A percentile compares a stretch with the other conserved stretches of the same genome.
Conservation (phyloP, 1,140 invertebrate genomes). For the Sitophilus oryzae region DNA sequence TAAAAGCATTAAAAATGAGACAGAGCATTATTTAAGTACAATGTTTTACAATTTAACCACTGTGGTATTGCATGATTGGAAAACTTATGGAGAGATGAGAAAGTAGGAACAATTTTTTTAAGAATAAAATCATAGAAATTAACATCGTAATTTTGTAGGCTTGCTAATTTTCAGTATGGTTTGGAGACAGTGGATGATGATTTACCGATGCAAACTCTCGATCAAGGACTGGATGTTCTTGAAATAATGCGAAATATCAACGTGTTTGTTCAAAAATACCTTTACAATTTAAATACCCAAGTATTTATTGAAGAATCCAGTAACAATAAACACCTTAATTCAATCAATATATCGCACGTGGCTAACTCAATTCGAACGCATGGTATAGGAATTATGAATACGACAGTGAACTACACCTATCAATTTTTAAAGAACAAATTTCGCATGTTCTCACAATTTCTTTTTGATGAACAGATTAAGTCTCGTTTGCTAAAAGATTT, state of each 20-base stretch:
- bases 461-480: constrained; percentile 98
- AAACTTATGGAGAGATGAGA: constrained; percentile 94
- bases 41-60: constrained; percentile 98
- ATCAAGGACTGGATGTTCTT: constrained; percentile 96
- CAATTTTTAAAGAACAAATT: constrained; percentile 94
- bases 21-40: constrained; percentile 89
- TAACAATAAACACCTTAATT: constrained; percentile 92
- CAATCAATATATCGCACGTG: constrained; percentile 91
- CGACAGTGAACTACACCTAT: constrained; percentile 95
- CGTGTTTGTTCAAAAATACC: constrained; percentile 88
- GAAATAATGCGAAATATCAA: constrained; percentile 97
- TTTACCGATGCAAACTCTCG: constrained; percentile 92
- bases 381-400: constrained; percentile 96
- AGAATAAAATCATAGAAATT: constrained; percentile 9
- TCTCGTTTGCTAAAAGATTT: constrained; percentile 89
- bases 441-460: constrained; percentile 92
- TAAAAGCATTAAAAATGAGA: constrained; percentile 49
- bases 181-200: constrained; percentile 81
- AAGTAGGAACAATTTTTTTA: constrained; percentile 42
- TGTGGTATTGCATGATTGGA: constrained; percentile 95
- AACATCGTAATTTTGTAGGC: constrained; percentile 37
- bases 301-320: constrained; percentile 91
- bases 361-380: constrained; percentile 97
- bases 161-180: constrained; percentile 81
- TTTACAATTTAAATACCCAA: constrained; percentile 97